phyloP scores from a whole-genome alignment of 2,113 vertebrate genomes.

The Ictalurus furcatus region DNA sequence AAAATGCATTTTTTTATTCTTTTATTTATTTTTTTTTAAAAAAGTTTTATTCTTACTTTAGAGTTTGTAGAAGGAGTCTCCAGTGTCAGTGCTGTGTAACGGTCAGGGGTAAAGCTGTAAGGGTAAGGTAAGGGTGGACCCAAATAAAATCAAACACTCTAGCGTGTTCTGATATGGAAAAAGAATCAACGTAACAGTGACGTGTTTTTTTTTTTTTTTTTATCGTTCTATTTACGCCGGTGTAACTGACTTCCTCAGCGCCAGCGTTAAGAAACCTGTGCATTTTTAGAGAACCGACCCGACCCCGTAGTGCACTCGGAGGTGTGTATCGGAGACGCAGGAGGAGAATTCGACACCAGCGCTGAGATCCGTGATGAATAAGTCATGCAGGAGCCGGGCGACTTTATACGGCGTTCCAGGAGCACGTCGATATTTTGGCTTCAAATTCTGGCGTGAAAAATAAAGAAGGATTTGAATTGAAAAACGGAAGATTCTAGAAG shows the following conservation, averaged over 20 bases:
- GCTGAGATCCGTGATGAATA: slow-evolving; percentile 30
- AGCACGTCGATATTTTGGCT: background rate
- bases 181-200: background rate
- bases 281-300: background rate
- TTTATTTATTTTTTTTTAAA: no score
- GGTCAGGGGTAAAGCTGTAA: background rate
- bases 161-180: background rate
- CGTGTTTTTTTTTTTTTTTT: background rate
- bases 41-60: no score
- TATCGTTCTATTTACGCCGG: background rate
- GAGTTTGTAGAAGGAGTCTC: background rate
- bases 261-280: background rate
- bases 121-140: background rate
- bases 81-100: background rate
- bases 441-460: no score
- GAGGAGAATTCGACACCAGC: slow-evolving; percentile 38
- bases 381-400: slow-evolving; percentile 14
- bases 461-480: background rate
- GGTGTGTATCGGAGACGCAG: background rate
- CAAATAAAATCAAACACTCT: background rate
- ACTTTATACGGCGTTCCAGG: background rate
- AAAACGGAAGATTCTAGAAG: background rate
- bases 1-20: no score
- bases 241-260: background rate
- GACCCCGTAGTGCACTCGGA: background rate